Evolutionary conservation across 1,140 invertebrate genomes (phyloP), one percentile per base, ranked within the genome.

Genomic region (Micrasema minimum): DNA sequence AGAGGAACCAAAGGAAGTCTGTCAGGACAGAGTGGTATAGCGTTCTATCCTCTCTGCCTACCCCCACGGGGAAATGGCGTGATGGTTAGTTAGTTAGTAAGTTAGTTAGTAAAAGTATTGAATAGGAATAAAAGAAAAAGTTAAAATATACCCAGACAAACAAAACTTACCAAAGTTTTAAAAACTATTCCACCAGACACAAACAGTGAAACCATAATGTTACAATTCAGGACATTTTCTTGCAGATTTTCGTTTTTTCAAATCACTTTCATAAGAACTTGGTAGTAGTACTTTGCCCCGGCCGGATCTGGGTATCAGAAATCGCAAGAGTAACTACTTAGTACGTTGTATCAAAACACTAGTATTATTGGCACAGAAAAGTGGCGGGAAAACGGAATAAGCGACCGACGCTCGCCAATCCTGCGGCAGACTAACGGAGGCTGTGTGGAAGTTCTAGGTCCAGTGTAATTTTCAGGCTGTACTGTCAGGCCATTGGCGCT

Each of bases 341-440:
- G 11, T 10, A 62, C n/a, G 41, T 43, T 41, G 7, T 37, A 43
- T 62, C 41, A 62, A 3, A 43, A 43, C 46, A 51, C 48, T 50
- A 31, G 46, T 26, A 14, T 38, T 18, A 53, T 4, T 31, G 11
- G 10, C 38, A 37, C 48, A 23, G 53, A 45, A 48, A 65, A 65
- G 50, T 16, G 31, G 35, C 61, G 43, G 61, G 26, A 23, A 23
- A 12, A 23, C 26, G 1, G 16, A 45, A n/a, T 1, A 22, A 37
- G 64, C 64, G 64, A 37, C 64, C 64, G 64, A 20, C 64, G 46
- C 31, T 46, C 22, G 64, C 64, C 48, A 66, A 66, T 66, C 48
- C 64, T 66, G 64, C 64, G 64, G 31, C 64, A 66, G 64, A 66
- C 64, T 66, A 38, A 51, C 48, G 64, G 64, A 66, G 64, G 64